A percentile compares a stretch with the other conserved stretches of the same genome.
These are phyloP conservation scores for Noctua janthina DNA, from an alignment of 2,888 invertebrate species.

Conservation along the genomic window DNA sequence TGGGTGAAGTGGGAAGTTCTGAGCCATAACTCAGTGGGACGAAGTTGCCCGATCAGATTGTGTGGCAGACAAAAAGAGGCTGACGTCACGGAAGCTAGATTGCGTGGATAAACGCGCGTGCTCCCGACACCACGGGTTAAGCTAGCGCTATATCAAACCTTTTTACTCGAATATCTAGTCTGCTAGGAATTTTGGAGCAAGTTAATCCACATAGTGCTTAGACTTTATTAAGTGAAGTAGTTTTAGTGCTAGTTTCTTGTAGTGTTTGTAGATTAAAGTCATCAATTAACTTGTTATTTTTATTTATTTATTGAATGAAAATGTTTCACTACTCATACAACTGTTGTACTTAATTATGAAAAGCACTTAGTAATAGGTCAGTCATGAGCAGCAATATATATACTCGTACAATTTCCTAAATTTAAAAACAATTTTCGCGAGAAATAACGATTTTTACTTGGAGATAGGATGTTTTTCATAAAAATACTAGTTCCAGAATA, in stretches of 20 bases:
- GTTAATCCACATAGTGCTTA: conserved; percentile 51
- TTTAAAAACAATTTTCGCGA: too few relatives aligned
- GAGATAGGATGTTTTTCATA: too few relatives aligned
- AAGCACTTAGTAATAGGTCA: too few relatives aligned
- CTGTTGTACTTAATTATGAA: too few relatives aligned
- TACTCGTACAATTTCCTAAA: too few relatives aligned
- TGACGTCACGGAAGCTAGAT: conserved; percentile 80
- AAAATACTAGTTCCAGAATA: too few relatives aligned
- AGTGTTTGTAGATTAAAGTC: background rate
- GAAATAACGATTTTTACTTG: too few relatives aligned
- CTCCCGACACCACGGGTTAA: conserved; percentile 73
- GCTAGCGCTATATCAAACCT: conserved; percentile 69
- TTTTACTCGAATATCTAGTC: conserved; percentile 52
- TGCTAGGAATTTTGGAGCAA: conserved; percentile 44
- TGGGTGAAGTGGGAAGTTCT: conserved; percentile 79
- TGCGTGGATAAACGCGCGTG: conserved; percentile 80
- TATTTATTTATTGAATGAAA: too few relatives aligned
- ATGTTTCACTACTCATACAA: too few relatives aligned
- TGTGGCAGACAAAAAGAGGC: conserved; percentile 77
- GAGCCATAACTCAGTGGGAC: conserved; percentile 80
- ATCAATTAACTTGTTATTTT: background rate
- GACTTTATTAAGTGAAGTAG: conserved; percentile 41
- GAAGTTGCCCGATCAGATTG: conserved; percentile 84
- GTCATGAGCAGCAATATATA: too few relatives aligned
- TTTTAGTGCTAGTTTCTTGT: conserved; percentile 8